Percentiles rank a stretch among this genome's conserved stretches.
These are phyloP conservation scores for Dasysyrphus albostriatus DNA, from an alignment of 2,888 invertebrate species.

Conservation along the genomic window DNA sequence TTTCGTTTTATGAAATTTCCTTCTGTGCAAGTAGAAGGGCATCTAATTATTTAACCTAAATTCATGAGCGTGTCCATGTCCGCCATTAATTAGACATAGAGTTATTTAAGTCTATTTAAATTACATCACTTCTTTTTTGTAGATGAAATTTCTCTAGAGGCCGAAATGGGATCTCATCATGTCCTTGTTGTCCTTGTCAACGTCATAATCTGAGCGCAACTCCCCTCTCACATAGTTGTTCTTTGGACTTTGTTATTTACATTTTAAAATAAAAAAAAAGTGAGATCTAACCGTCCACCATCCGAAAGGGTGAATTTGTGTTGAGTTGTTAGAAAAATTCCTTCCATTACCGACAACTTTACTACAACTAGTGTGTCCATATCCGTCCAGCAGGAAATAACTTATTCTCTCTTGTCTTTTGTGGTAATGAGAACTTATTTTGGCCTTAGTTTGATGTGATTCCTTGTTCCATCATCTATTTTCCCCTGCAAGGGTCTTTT, in stretches of 20 bases:
- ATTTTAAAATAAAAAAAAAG: conserved; percentile 49
- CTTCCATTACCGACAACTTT: conserved; percentile 4
- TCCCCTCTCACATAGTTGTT: not conserved
- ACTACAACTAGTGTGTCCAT: conserved; percentile 10
- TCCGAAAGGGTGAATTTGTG: not conserved
- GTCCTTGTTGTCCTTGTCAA: conserved; percentile 42
- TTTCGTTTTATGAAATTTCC: not conserved
- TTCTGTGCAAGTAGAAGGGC: conserved; percentile 15
- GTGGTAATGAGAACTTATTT: conserved; percentile 67
- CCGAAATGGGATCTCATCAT: conserved; percentile 65
- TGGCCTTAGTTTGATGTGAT: conserved; percentile 25
- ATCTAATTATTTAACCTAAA: conserved; percentile 54
- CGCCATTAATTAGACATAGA: conserved; percentile 66
- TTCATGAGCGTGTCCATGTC: conserved; percentile 59
- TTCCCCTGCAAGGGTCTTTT: not conserved
- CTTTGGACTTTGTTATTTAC: conserved; percentile 53
- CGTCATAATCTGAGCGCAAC: conserved; percentile 11
- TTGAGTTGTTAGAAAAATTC: conserved; percentile 3
- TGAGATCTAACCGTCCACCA: conserved; percentile 29
- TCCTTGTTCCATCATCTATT: conserved; percentile 7
- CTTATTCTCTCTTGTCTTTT: conserved; percentile 41
- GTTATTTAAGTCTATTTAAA: conserved; percentile 44
- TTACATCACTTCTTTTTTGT: conserved; percentile 67
- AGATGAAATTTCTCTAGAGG: conserved; percentile 67
- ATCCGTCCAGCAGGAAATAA: conserved; percentile 40